Percentiles rank a stretch among this genome's conserved stretches.
These are phyloP conservation scores for Lasioglossum oenotherae DNA, from an alignment of 2,888 invertebrate genomes.

Conservation along the genomic window DNA sequence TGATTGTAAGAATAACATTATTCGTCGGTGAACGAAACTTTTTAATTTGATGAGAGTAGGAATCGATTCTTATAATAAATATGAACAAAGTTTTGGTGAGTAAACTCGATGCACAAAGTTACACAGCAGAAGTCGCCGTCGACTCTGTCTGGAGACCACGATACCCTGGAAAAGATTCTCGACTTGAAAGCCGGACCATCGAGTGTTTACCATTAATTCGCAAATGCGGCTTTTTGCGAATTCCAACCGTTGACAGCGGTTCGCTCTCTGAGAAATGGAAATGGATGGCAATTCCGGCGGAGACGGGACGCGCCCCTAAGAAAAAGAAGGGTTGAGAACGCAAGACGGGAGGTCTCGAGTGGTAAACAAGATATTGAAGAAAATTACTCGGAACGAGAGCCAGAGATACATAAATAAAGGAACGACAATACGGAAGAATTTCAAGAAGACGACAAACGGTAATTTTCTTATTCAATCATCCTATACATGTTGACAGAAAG, in stretches of 20 bases:
- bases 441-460: background rate
- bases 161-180: background rate
- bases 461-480: background rate
- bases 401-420: background rate
- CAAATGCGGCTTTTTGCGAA: conserved; percentile 55
- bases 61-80: background rate
- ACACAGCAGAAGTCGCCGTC: background rate
- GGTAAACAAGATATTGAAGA: conserved; percentile 38
- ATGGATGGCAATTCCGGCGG: conserved; percentile 21
- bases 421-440: background rate
- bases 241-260: conserved; percentile 39
- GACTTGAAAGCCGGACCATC: conserved; percentile 21
- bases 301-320: background rate
- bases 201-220: conserved; percentile 63
- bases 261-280: conserved; percentile 43
- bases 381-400: conserved; percentile 8
- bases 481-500: background rate
- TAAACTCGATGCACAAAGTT: background rate
- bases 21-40: background rate
- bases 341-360: conserved; percentile 18
- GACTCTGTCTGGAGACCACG: background rate
- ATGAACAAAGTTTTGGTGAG: background rate
- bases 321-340: background rate
- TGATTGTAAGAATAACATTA: background rate
- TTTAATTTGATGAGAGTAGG: background rate